Evolutionary conservation across 2,888 invertebrate species (phyloP), one percentile per base, ranked within the genome.

Genomic region (Rutpela maculata): DNA sequence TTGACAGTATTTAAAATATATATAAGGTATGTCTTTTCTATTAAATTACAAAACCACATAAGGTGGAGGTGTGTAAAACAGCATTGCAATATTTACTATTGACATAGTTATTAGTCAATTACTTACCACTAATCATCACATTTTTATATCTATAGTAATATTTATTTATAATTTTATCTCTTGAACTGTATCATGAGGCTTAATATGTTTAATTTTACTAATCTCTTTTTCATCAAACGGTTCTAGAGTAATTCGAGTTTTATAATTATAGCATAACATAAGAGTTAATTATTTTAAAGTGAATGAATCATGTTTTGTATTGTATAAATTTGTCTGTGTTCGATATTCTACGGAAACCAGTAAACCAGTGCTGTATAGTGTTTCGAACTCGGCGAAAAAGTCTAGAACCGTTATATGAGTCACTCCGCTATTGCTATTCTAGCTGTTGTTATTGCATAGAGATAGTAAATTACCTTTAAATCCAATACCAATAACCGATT

Each of bases 331-430:
- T 26, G 55, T 35, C 66, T 62, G 62, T 50, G 66, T 35, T 65
- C 66, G 66, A 22, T 67, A 19, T 15, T 55, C 35, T 26, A 56
- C 22, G 50, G 56, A 55, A 22, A 55, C 69, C 56, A 17, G 22
- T 19, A 55, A 22, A 55, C 69, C 56, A 17, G 22, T 19, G 19
- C 43, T 50, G 66, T 43, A 22, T 67, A 67, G 50, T 57, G 19
- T 69, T 57, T 69, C 57, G 17, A 69, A 31, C 67, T 22, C 62
- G 62, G 57, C 35, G 12, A 69, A 69, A 67, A 69, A 57, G 69
- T 59, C 59, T 59, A 59, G 55, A 69, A 69, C 69, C 69, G 69
- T 69, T 69, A 69, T 56, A 56, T 69, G 69, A 69, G 57, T 69
- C 69, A 69, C 18, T 18, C 19, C 43, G 15, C 10, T n/a, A n/a